Evolutionary conservation across 2,888 invertebrate genomes (phyloP), one percentile per base, ranked within the genome.

Genomic region (Steinernema scapterisci): DNA sequence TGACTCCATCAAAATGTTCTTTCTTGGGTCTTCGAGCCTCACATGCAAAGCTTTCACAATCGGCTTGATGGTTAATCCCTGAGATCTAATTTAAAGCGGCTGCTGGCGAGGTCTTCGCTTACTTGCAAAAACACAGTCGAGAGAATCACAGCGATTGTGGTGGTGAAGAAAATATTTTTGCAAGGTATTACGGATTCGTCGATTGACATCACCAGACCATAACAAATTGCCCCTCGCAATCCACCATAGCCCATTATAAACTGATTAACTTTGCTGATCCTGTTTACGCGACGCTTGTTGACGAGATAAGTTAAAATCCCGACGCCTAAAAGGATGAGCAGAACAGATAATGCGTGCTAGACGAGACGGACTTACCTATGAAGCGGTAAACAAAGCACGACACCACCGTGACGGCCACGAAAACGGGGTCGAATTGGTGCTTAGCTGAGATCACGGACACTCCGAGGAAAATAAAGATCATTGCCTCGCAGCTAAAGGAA

Each of bases 381-480:
- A 93, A 93, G 87, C 96, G 92, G 90, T 93, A 95, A 75, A 94
- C 89, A 80, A 95, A 93, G 90, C 95, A 96, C 90, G 95, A 95
- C 76, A 94, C 87, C 80, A 97, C 93, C 73, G 97, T 95, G 86
- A 95, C 91, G 73, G 95, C 85, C 81, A 97, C 93, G 89, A 97
- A 97, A 91, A 93, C 92, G 48, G 94, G 93, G 90, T 97, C 95
- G 95, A 96, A 97, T 80, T 92, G 93, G 88, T 97, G 97, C 78
- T 91, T 91, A 93, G 88, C 94, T 93, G 79, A 95, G 70, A 90
- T 94, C 0, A 96, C 96, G n/a, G 96, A 95, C 25, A 97, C 94
- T 9, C 97, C 99, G 76, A 99, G 92, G 90, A 97, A 96, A 93
- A 99, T 95, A 90, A 99, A 99, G 88, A 99, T 97, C 88, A 99